Evolutionary conservation across 1,140 invertebrate genomes (phyloP), one percentile per base, ranked within the genome.

Genomic region (Drosophila tristis): DNA sequence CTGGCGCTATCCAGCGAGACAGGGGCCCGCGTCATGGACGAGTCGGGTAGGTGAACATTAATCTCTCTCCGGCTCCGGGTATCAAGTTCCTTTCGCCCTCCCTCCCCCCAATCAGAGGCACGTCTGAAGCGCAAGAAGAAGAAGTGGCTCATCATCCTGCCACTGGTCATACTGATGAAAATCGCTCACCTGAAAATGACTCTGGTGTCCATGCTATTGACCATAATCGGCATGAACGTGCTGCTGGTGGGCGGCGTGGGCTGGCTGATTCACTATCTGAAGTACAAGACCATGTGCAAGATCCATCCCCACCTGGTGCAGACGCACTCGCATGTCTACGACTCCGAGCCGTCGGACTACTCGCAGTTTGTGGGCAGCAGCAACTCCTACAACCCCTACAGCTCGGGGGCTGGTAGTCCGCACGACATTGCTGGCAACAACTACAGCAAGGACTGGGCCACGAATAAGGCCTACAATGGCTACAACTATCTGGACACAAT

Each of bases 141-240:
- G 60, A 82, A 84, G 70, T 91, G 80, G 90, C 74, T 91, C 13
- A 74, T 91, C 20, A 65, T 91, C n/a, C 53, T 91, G 25, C 90
- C 90, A 0, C 55, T 91, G 49, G 74, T 91, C 11, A 91, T 91
- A 9, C 57, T 91, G 5, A 78, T 91, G 74, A 91, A 91, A 54
- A 91, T 91, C 11, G 85, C 90, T 0, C 90, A 91, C 20, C 47
- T 91, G n/a, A 91, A 91, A 47, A 91, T 91, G 90, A 91, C 90
- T 0, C 11, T 90, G n/a, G 87, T 91, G 5, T 73, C 72, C 11
- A 50, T 91, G 51, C 64, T 91, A 29, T 13, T 91, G 20, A 66
- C 67, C 13, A 81, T 91, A 2, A 49, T 90, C 16, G 90, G 87
- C 61, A 70, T 91, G 65, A 91, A 91, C 47, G 77, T 90, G 11